phyloP scores from a whole-genome alignment of 2,113 vertebrate species.

The Athene noctua region DNA sequence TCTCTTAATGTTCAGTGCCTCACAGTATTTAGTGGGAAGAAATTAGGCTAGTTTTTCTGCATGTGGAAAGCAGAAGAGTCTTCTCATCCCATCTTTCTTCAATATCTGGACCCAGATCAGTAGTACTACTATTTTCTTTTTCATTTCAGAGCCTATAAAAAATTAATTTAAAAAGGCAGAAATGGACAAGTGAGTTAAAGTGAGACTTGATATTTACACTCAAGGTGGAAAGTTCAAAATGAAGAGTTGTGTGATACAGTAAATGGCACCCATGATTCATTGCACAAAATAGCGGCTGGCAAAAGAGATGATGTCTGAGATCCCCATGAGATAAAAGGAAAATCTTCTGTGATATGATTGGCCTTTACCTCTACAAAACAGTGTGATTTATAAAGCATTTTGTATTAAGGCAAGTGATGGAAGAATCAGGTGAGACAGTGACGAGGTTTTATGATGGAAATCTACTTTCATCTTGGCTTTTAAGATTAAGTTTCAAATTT shows the following conservation, averaged over 20 bases:
- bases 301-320: not conserved
- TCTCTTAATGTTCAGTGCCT: not conserved
- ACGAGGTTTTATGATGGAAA: not conserved
- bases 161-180: not conserved
- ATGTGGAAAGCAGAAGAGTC: not conserved
- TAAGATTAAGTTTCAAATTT: not conserved
- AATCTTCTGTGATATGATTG: not conserved
- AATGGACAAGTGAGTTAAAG: not conserved
- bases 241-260: not conserved
- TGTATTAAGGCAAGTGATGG: not conserved
- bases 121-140: not conserved
- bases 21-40: not conserved
- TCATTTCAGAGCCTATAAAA: not conserved
- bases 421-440: not conserved
- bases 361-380: not conserved
- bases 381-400: not conserved
- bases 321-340: not conserved
- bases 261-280: not conserved
- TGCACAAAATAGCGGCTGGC: not conserved
- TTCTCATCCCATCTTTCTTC: not conserved
- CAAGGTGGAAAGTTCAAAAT: not conserved
- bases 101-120: not conserved
- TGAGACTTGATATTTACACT: constrained; percentile 3
- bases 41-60: not conserved
- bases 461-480: not conserved